Evolutionary conservation across 2,797 vertebrate genomes (phyloP).

Genomic region (Xiphophorus birchmanni): DNA sequence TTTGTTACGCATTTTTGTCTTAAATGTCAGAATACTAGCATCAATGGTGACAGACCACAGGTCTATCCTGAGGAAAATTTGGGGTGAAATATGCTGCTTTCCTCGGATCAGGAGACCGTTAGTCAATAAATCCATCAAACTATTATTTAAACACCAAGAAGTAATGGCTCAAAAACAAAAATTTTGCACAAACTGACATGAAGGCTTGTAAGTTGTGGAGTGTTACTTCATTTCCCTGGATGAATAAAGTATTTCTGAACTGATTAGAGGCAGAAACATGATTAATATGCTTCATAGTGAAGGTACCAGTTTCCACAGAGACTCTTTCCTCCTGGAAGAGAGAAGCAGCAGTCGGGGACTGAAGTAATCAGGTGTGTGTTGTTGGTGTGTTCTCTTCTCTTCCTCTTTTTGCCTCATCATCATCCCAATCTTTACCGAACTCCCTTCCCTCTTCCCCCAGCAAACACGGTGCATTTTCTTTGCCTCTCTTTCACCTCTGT

Average conservation of each 20-base stretch:
- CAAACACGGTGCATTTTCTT: not conserved
- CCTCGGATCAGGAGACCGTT: not conserved
- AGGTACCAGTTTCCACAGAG: not conserved
- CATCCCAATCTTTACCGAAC: constrained; percentile 18
- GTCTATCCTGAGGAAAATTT: not conserved
- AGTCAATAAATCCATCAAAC: not conserved
- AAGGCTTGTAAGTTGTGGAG: not conserved
- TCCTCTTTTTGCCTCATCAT: constrained; percentile 43
- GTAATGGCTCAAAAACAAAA: not conserved
- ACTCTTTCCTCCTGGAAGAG: not conserved
- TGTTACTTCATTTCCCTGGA: not conserved
- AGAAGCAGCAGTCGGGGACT: not conserved
- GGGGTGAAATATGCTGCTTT: no score
- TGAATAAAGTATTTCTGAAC: not conserved
- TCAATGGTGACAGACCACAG: not conserved
- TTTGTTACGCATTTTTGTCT: not conserved
- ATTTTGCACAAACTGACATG: not conserved
- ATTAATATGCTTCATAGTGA: not conserved
- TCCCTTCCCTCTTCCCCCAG: not conserved
- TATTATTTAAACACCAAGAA: not conserved
- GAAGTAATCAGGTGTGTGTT: not conserved
- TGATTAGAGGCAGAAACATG: not conserved
- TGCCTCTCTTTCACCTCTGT: constrained; percentile 66
- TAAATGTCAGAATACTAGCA: not conserved
- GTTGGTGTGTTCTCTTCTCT: not conserved